phyloP scores from a whole-genome alignment of 2,797 vertebrate species.

The Ficedula albicollis region DNA sequence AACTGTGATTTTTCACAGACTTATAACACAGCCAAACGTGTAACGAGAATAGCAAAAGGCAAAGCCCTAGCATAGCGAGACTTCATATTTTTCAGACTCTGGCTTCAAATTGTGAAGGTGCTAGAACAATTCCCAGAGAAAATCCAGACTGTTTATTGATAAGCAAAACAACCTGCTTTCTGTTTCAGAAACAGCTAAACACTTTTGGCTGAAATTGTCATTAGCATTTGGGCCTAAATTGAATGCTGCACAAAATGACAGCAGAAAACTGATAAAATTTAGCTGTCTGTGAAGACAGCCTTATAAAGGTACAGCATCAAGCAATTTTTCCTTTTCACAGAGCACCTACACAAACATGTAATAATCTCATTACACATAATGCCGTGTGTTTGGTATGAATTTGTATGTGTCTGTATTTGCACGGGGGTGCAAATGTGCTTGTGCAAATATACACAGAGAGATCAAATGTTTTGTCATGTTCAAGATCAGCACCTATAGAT shows the following conservation, averaged over 20 bases:
- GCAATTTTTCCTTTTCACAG: background rate
- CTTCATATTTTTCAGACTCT: conserved; percentile 2
- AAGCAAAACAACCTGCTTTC: conserved; percentile 1
- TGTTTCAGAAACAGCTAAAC: background rate
- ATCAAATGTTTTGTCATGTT: background rate
- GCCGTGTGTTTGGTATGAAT: rapidly evolving
- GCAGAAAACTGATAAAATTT: background rate
- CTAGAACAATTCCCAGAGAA: conserved; percentile 22
- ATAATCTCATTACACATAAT: background rate
- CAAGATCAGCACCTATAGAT: background rate
- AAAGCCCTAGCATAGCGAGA: background rate
- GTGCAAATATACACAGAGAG: background rate
- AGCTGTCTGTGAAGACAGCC: background rate
- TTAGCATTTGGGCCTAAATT: background rate
- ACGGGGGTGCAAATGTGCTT: background rate
- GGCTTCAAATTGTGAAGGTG: background rate
- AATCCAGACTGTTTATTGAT: background rate
- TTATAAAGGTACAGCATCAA: background rate
- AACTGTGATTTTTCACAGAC: conserved; percentile 64
- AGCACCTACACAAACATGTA: background rate
- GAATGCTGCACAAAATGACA: background rate
- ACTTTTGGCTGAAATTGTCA: background rate
- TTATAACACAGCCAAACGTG: conserved; percentile 50
- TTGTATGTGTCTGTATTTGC: background rate
- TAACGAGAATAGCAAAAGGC: conserved; percentile 45